Evolutionary conservation across 2,888 invertebrate species (phyloP).

Genomic region (Endotricha flammealis): DNA sequence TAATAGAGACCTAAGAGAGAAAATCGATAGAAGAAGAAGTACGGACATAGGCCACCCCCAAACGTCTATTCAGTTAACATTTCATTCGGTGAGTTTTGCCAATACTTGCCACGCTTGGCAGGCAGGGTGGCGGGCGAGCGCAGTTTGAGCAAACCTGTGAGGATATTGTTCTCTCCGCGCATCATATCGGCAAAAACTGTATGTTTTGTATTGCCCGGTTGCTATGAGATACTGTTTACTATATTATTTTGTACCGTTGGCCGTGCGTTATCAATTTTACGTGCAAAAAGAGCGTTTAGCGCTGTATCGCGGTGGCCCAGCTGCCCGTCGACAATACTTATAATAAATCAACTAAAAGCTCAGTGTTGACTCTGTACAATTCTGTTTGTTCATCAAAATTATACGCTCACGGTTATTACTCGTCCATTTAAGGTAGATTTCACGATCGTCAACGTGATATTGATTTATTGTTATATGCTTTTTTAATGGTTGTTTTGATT

Average conservation of each 20-base stretch:
- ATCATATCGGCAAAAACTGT: too few species aligned
- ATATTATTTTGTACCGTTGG: conserved; percentile 14
- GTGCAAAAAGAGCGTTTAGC: conserved; percentile 25
- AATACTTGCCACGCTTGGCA: too few species aligned
- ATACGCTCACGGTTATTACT: background rate
- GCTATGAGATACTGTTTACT: background rate
- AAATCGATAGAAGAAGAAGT: too few species aligned
- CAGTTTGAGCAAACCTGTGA: too few species aligned
- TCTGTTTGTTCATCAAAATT: background rate
- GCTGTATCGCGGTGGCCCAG: conserved; percentile 20
- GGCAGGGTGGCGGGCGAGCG: too few species aligned
- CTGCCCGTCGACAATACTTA: conserved; percentile 26
- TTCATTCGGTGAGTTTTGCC: too few species aligned
- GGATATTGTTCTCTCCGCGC: too few species aligned
- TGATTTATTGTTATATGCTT: background rate
- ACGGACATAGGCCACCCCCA: too few species aligned
- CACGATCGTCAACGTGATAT: background rate
- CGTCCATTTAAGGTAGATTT: background rate
- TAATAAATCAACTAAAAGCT: conserved; percentile 48
- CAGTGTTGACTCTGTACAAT: background rate
- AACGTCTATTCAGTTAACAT: too few species aligned
- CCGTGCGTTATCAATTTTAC: conserved; percentile 47
- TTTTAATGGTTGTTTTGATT: too few species aligned
- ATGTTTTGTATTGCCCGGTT: too few species aligned
- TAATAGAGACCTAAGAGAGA: too few species aligned